Conservation (phyloP, 2,888 invertebrate species). For the Caenorhabditis drosophilae region DNA sequence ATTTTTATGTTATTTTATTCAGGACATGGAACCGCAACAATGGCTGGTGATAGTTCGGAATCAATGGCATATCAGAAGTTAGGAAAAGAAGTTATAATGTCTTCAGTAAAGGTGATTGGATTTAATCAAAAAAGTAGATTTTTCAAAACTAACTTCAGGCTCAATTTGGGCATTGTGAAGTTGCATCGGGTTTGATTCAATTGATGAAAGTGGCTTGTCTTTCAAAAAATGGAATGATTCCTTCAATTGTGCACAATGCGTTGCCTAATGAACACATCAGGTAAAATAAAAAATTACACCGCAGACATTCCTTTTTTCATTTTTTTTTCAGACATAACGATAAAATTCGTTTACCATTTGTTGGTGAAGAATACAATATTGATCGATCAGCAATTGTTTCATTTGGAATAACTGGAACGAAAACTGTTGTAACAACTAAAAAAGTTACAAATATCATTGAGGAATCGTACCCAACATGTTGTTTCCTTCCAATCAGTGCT, state of each 20-base stretch:
- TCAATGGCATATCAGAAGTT: conserved; percentile 32
- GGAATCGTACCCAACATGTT: neutral
- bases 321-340: conserved; percentile 16
- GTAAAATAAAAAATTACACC: conserved; percentile 2
- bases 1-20: neutral
- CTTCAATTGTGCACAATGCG: conserved; percentile 35
- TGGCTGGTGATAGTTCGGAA: conserved; percentile 34
- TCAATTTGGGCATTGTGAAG: conserved; percentile 48
- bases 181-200: conserved; percentile 47
- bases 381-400: conserved; percentile 35
- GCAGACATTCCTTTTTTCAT: neutral
- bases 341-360: conserved; percentile 39
- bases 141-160: no score
- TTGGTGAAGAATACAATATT: conserved; percentile 36
- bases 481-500: conserved; percentile 37
- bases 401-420: conserved; percentile 49
- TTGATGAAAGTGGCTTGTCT: conserved; percentile 34
- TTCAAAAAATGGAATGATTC: conserved; percentile 23
- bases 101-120: no score
- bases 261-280: conserved; percentile 44
- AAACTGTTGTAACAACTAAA: conserved; percentile 32
- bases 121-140: no score
- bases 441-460: neutral
- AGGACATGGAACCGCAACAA: conserved; percentile 41
- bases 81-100: conserved; percentile 27